These are phyloP conservation scores for Echinometra lucunter DNA, from an alignment of 53 echinoderm and acorn worm genomes.

Conservation along the genomic window DNA sequence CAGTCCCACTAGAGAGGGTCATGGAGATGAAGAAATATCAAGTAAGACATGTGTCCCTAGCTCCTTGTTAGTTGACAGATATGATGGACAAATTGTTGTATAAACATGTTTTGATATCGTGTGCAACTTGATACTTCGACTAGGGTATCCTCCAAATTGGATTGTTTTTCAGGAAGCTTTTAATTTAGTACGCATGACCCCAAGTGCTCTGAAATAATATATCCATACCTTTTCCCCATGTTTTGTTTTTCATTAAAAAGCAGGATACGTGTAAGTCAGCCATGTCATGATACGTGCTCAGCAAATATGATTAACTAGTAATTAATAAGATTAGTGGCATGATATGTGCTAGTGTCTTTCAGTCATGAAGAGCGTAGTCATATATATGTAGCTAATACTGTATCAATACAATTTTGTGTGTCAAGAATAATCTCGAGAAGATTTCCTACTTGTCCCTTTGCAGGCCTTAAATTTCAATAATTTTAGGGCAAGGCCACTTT, in stretches of 20 bases:
- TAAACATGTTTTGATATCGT: neutral
- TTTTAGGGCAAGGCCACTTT: too few relatives aligned
- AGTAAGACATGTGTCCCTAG: too few relatives aligned
- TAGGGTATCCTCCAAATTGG: neutral
- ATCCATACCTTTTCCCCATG: neutral
- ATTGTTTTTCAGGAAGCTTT: slow-evolving; percentile 28
- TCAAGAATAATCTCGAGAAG: neutral
- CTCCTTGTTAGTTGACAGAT: too few relatives aligned
- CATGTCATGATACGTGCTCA: slow-evolving; percentile 24
- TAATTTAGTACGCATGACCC: slow-evolving; percentile 34
- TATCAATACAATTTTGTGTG: too few relatives aligned
- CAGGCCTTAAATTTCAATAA: too few relatives aligned
- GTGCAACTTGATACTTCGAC: neutral
- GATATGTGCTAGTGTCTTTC: neutral
- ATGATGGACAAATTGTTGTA: neutral
- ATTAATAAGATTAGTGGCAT: neutral
- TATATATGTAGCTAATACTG: neutral
- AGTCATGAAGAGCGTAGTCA: neutral
- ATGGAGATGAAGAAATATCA: slow-evolving; percentile 99
- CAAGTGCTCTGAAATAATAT: neutral
- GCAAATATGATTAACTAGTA: neutral
- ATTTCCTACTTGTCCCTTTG: neutral
- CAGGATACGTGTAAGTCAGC: neutral
- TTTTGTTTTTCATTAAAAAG: neutral
- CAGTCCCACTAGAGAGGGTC: slow-evolving; percentile 91